Evolutionary conservation across 2,888 invertebrate species (phyloP).

Genomic region (Itoplectis maculator): DNA sequence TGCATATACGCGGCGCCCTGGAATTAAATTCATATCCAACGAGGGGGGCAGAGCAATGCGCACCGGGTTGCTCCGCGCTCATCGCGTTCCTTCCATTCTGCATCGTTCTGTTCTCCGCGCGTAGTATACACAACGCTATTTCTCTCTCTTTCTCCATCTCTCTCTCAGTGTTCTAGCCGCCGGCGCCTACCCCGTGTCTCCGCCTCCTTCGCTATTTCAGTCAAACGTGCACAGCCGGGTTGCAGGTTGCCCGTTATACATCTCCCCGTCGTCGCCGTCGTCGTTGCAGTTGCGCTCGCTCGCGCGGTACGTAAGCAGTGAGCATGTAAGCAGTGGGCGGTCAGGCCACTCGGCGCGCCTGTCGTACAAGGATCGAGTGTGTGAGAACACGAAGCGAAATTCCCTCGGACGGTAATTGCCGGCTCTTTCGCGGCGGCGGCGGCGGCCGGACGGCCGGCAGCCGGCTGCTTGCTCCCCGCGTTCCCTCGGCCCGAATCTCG

Average conservation of each 20-base stretch:
- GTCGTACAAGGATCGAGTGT: slow-evolving; percentile 53
- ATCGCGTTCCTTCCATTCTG: slow-evolving; percentile 35
- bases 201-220: slow-evolving; percentile 34
- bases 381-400: slow-evolving; percentile 57
- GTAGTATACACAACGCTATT: background rate
- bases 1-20: slow-evolving; percentile 6
- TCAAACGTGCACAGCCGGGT: slow-evolving; percentile 12
- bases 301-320: slow-evolving; percentile 27
- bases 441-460: too few species aligned
- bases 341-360: slow-evolving; percentile 38
- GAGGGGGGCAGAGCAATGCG: slow-evolving; percentile 11
- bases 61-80: slow-evolving; percentile 18
- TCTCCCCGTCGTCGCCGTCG: background rate
- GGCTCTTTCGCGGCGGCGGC: slow-evolving; percentile 43
- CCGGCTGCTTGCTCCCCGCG: slow-evolving; percentile 18
- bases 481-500: slow-evolving; percentile 41
- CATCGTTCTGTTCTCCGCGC: background rate
- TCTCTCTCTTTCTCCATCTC: slow-evolving; percentile 1
- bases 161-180: background rate
- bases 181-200: background rate
- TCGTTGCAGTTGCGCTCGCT: too few species aligned
- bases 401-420: slow-evolving; percentile 62
- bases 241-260: slow-evolving; percentile 21
- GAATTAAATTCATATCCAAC: slow-evolving; percentile 50
- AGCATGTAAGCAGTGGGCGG: slow-evolving; percentile 43